Base-by-base conservation (phyloP, 2,797 vertebrate genomes). In the Falco berigora region DNA sequence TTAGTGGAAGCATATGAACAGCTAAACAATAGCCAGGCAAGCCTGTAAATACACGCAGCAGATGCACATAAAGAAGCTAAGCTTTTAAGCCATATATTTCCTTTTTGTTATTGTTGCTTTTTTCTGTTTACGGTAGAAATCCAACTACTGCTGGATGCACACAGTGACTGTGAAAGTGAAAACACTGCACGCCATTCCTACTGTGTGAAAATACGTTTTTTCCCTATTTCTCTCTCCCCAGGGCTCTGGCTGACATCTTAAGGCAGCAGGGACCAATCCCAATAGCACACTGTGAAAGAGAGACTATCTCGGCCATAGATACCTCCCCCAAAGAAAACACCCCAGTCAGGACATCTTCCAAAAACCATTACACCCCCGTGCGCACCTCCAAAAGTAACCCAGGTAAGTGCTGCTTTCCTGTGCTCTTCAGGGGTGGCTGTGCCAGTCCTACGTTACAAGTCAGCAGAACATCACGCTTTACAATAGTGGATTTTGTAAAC, bases 211-310 rank as follows among this genome's bases (percentile, higher is more conserved):
- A 97, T 73, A 46, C 13, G 25, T 12, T 34, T 42, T 87, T 46
- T 30, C 16, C 6, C 28, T 52, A 1, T 94, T 76, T 50, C 72
- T 93, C 62, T 95, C 93, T 81, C 47, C 96, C 14, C 98, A 99
- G 99, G 98, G 99, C 99, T 96, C 99, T 99, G 95, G 99, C 99
- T 62, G 99, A 99, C 98, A 99, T 99, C 97, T 97, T 99, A 97
- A 98, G 99, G 98, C 99, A 99, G 97, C 99, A 99, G 98, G 99
- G 99, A 97, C 99, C 99, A 95, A 99, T 99, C 95, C 99, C 99
- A 86, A 99, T 99, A 96, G 99, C 99, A 85, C 99, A 99, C 97
- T 99, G 99, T 83, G 99, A 99, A 98, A 99, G 99, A 98, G 99
- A 99, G 98, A 99, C 99, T 92, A 99, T 99, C 95, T 98, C 99